Conservation (phyloP, 2,797 vertebrate genomes). For the Sitta carolinensis region DNA sequence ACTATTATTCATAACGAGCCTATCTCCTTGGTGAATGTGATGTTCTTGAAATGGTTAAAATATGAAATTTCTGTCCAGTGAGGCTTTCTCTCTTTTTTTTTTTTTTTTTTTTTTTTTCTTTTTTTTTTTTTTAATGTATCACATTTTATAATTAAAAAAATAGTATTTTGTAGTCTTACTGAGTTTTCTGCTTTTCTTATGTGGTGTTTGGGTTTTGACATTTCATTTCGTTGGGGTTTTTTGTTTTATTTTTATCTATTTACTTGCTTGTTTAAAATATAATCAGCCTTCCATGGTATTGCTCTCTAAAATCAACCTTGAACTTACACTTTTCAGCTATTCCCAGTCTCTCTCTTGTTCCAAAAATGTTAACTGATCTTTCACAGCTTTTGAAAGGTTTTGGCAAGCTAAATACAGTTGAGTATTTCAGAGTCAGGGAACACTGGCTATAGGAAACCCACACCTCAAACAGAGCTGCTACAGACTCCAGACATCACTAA, state of each 20-base stretch:
- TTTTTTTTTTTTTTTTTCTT: not conserved
- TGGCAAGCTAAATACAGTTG: not conserved
- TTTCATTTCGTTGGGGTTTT: not conserved
- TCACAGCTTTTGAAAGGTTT: not conserved
- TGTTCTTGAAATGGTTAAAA: not conserved
- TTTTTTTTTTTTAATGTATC: not conserved
- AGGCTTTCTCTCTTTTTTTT: not conserved
- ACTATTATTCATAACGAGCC: not conserved
- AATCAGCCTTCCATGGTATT: not conserved
- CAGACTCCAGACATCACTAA: not conserved
- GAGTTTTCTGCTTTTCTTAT: not conserved
- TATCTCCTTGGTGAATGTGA: not conserved
- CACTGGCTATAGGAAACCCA: not conserved
- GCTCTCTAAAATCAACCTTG: not conserved
- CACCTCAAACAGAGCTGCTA: not conserved
- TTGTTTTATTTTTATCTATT: not conserved
- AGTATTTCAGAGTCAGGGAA: constrained; percentile 11
- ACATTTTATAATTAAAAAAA: not conserved
- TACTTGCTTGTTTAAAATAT: not conserved
- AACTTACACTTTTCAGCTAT: not conserved
- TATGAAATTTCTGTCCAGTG: not conserved
- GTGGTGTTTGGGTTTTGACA: fast-evolving
- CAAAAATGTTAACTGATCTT: not conserved
- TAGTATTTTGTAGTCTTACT: not conserved
- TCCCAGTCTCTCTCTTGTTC: not conserved